Base-by-base conservation (phyloP, 2,888 invertebrate genomes). In the Athrips mouffetella region DNA sequence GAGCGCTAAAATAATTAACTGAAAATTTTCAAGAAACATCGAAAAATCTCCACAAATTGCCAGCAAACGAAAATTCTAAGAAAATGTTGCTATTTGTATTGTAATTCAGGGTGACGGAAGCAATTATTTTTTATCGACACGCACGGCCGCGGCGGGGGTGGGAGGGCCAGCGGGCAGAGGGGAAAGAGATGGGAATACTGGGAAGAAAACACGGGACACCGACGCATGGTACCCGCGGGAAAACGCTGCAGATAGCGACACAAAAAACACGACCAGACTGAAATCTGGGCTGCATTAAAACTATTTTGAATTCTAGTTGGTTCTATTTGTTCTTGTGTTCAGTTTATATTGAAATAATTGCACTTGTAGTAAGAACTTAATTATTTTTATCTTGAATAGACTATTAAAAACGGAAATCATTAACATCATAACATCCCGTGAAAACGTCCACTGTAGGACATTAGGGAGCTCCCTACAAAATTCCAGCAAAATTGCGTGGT, bases 81-180 rank as follows among this genome's bases (percentile, higher is more conserved):
- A 65, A 67, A 67, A 52, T 55, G 48, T 52, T 58, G 62, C 65
- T 64, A 67, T 72, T 73, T 67, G 64, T 70, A 74, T 73, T 73
- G 70, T 76, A 76, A 80, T 76, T 71, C 70, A 51, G 68, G 65
- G 66, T 72, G 74, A 76, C 72, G 76, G 78, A 80, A 81, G 81
- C 84, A 87, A 86, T 88, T 87, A 86, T 84, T 81, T 86, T 86
- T 84, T 85, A 85, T 82, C 81, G 84, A 73, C 72, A 80, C 82
- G 87, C 88, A 88, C 86, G 88, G 73, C 60, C 63, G 67, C 56
- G 53, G 64, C 60, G 61, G 57, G 63, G 51, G 49, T 52, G 49
- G 52, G 51, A 53, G 53, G 46, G 54, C 45, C 49, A 48, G 52
- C 50, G 51, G 51, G 44, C 48, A 21, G 55, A 25, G 41, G 50